These are phyloP conservation scores for Caenorhabditis sp. DNA, from an alignment of 2,888 invertebrate genomes.

Conservation along the genomic window DNA sequence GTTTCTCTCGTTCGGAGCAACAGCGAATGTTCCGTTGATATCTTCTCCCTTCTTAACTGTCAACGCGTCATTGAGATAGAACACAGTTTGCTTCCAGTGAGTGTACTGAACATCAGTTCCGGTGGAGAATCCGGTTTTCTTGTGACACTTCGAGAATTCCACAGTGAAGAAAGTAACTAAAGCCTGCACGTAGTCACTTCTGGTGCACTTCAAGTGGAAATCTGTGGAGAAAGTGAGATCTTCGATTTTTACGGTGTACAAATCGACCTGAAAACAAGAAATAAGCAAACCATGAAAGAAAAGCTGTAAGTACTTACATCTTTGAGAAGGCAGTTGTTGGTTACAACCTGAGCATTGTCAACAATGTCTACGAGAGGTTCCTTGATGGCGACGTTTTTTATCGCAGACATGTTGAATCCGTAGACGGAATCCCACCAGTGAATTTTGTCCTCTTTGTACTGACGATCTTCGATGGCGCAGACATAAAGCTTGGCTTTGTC, in stretches of 20 bases:
- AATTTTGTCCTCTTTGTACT: slow-evolving; percentile 99
- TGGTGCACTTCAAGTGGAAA: slow-evolving; percentile 84
- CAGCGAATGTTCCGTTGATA: slow-evolving; percentile 90
- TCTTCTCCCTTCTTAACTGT: slow-evolving; percentile 96
- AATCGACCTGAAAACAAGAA: slow-evolving; percentile 88
- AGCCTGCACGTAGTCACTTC: slow-evolving; percentile 87
- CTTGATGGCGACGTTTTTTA: slow-evolving; percentile 96
- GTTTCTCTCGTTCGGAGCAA: slow-evolving; percentile 97
- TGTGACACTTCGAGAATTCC: slow-evolving; percentile 99
- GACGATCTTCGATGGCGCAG: slow-evolving; percentile 91
- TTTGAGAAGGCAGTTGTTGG: slow-evolving; percentile 94
- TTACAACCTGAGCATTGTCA: slow-evolving; percentile 98
- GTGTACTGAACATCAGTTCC: slow-evolving; percentile 97
- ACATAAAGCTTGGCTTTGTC: slow-evolving; percentile 94
- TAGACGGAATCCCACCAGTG: slow-evolving; percentile 99
- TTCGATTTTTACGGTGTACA: slow-evolving; percentile 96
- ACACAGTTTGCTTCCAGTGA: slow-evolving; percentile 99
- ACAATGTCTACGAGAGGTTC: slow-evolving; percentile 99
- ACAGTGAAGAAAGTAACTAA: slow-evolving; percentile 99
- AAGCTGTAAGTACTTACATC: slow-evolving; percentile 84
- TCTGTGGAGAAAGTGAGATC: slow-evolving; percentile 95
- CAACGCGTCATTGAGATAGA: slow-evolving; percentile 97
- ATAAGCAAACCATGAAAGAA: no score
- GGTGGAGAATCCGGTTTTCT: slow-evolving; percentile 97
- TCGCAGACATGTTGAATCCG: slow-evolving; percentile 99